A percentile compares a stretch with the other conserved stretches of the same genome.
These are phyloP conservation scores for Rhyacophila evoluta DNA, from an alignment of 2,888 invertebrate genomes.

Conservation along the genomic window DNA sequence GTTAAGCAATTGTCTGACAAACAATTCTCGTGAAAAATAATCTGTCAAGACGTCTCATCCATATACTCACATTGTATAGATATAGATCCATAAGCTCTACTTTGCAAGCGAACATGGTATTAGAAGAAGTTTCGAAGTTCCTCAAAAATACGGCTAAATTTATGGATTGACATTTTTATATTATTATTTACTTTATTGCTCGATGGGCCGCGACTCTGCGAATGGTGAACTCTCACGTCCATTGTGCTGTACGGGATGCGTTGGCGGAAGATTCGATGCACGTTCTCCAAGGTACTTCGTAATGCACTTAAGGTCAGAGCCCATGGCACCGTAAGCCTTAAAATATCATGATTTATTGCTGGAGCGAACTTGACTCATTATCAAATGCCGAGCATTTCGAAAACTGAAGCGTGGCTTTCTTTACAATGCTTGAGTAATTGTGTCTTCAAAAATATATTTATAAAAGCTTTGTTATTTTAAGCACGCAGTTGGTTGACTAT, in stretches of 20 bases:
- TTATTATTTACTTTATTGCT: too few species aligned
- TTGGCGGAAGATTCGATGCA: slow-evolving; percentile 16
- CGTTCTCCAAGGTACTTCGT: neutral
- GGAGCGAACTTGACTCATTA: neutral
- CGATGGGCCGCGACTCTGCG: neutral
- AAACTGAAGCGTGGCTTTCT: neutral
- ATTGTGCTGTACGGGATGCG: neutral
- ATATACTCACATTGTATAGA: too few species aligned
- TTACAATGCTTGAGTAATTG: neutral
- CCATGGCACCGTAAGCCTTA: neutral
- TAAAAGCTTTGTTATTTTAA: neutral
- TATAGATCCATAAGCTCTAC: too few species aligned
- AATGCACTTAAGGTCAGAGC: slow-evolving; percentile 21
- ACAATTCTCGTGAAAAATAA: too few species aligned
- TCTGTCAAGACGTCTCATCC: too few species aligned
- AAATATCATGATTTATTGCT: neutral
- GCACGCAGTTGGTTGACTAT: neutral
- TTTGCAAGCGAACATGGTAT: too few species aligned
- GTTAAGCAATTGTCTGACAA: too few species aligned
- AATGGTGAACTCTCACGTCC: neutral
- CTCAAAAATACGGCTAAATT: too few species aligned
- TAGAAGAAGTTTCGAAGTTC: too few species aligned
- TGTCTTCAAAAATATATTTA: neutral
- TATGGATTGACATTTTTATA: too few species aligned
- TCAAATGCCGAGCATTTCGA: slow-evolving; percentile 5